Evolutionary conservation across 2,888 invertebrate species (phyloP).

Genomic region (Eremobia ochroleuca): DNA sequence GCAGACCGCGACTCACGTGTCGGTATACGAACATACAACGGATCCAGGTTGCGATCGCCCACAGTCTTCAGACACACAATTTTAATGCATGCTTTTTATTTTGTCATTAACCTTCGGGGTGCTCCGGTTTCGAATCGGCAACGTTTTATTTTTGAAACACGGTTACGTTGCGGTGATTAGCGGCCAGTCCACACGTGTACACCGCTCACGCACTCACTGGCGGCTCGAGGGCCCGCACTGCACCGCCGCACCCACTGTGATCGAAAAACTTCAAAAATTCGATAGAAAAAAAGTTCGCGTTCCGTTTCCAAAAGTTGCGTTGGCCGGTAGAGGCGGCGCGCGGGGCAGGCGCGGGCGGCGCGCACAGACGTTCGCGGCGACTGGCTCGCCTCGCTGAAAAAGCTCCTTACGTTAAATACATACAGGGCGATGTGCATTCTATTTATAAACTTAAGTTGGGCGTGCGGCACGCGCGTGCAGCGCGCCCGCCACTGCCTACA

Average conservation of each 20-base stretch:
- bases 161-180: conserved; percentile 84
- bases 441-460: conserved; percentile 89
- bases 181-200: conserved; percentile 60
- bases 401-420: conserved; percentile 88
- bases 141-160: conserved; percentile 90
- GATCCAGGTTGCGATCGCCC: conserved; percentile 78
- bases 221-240: conserved; percentile 72
- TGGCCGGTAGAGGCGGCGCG: conserved; percentile 69
- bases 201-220: conserved; percentile 75
- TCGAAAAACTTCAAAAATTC: conserved; percentile 68
- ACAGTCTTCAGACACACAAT: conserved; percentile 79
- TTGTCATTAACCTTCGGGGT: conserved; percentile 90
- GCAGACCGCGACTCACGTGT: conserved; percentile 77
- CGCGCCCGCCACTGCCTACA: conserved; percentile 76
- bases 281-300: conserved; percentile 74
- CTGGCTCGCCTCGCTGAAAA: conserved; percentile 85
- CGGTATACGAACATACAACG: conserved; percentile 70
- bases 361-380: conserved; percentile 82
- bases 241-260: conserved; percentile 64
- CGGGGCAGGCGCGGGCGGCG: conserved; percentile 83
- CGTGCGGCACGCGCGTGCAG: conserved; percentile 85
- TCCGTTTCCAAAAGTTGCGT: conserved; percentile 77
- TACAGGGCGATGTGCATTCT: conserved; percentile 88
- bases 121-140: conserved; percentile 89
- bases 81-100: conserved; percentile 88